Base-by-base conservation (phyloP, 2,888 invertebrate species). In the Drymonia ruficornis region DNA sequence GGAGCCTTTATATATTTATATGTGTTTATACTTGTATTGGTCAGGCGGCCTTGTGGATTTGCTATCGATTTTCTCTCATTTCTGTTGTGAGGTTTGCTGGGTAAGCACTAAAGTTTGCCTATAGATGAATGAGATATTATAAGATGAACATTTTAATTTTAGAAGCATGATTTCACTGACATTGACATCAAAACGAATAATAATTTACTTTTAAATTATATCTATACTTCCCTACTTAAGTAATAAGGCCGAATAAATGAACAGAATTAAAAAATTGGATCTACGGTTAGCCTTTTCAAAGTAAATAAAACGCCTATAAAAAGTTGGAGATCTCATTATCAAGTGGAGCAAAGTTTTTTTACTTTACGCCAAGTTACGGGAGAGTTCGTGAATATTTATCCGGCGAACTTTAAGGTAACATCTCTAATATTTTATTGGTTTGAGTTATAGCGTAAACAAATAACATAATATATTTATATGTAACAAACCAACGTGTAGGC, bases 1-100 rank as follows among this genome's bases (percentile, higher is more conserved):
- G 86, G 80, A 80, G 80, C 74, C 56, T 83, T 80, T 87, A 81
- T 87, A 84, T 85, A 85, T 88, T 83, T 89, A 83, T 84, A 78
- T 83, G 83, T 65, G 59, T 81, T 73, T 84, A 78, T 84, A 81
- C 80, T 80, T 87, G 81, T 82, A 80, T 83, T 89, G 91, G 92
- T 91, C 92, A 91, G 87, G 72, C 76, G 69, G 68, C 55, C 60
- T 52, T 62, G 52, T 52, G 59, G 73, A 70, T 70, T 71, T 74
- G 68, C 52, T 85, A 90, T 90, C 79, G 88, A 89, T 89, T 85
- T 82, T 50, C 53, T 43, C 63, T 53, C 56, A 55, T 53, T 60
- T 56, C 51, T 56, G 50, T 54, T 38, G 70, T 55, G 54, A 36
- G 23, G 23, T 49, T 38, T 38, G 28, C 6, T 15, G 31, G 8